phyloP scores from a whole-genome alignment of 2,888 invertebrate species.

The Spodoptera littoralis region DNA sequence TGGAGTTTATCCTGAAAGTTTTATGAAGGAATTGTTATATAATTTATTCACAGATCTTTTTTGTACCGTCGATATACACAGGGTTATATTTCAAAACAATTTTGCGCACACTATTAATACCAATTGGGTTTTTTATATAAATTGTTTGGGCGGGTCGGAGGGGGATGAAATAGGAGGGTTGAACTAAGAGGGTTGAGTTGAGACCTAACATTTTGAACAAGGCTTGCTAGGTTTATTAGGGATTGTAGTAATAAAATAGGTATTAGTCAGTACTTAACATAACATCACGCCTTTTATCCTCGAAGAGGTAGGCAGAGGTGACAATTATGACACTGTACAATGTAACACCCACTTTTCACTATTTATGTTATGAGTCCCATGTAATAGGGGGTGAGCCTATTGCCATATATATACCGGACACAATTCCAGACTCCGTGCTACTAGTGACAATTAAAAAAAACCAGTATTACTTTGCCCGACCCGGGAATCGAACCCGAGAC shows the following conservation, averaged over 20 bases:
- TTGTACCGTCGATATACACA: constrained; percentile 41
- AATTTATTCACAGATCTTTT: constrained; percentile 37
- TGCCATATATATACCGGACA: no score
- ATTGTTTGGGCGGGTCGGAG: constrained; percentile 25
- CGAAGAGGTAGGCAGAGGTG: no score
- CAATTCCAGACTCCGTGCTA: no score
- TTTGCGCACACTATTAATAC: constrained; percentile 15
- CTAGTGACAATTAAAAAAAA: no score
- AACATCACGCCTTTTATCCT: no score
- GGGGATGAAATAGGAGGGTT: constrained; percentile 19
- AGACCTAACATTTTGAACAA: constrained; percentile 12
- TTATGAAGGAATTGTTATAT: constrained; percentile 11
- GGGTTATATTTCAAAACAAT: constrained; percentile 22
- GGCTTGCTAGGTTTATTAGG: constrained; percentile 13
- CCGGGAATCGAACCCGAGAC: no score
- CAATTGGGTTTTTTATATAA: constrained; percentile 28
- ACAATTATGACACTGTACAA: no score
- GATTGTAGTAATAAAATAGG: constrained; percentile 1
- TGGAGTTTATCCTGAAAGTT: constrained; percentile 22
- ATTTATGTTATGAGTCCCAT: no score
- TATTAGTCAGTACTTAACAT: no score
- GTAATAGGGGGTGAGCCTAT: no score
- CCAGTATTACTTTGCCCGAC: no score
- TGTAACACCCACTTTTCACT: no score
- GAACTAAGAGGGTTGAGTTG: constrained; percentile 10